Evolutionary conservation across 2,888 invertebrate species (phyloP).

Genomic region (Heliconius charithonia): DNA sequence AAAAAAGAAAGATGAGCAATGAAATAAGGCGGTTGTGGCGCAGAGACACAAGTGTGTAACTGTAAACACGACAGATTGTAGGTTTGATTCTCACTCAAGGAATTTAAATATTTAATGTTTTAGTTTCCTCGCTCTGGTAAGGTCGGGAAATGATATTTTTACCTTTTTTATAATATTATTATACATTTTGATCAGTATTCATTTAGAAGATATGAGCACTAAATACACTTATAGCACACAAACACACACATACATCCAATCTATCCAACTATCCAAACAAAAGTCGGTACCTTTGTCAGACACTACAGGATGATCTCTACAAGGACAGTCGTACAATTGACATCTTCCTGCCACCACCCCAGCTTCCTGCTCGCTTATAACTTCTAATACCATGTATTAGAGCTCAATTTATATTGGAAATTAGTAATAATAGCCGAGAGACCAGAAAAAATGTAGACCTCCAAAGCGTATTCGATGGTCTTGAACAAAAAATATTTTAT

Average conservation of each 20-base stretch:
- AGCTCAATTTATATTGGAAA: constrained; percentile 31
- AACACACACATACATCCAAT: not conserved
- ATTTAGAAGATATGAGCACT: not conserved
- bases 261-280: constrained; percentile 8
- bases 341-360: constrained; percentile 71
- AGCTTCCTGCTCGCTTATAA: constrained; percentile 59
- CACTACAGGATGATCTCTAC: constrained; percentile 65
- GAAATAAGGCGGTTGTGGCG: too few relatives aligned
- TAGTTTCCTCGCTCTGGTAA: too few relatives aligned
- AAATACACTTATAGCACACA: not conserved
- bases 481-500: not conserved
- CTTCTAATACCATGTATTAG: constrained; percentile 22
- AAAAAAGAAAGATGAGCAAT: too few relatives aligned
- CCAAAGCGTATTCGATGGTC: not conserved
- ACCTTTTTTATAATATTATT: not conserved
- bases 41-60: too few relatives aligned
- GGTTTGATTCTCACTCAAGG: too few relatives aligned
- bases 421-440: not conserved
- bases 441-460: not conserved
- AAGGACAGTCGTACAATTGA: constrained; percentile 77
- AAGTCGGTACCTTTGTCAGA: constrained; percentile 15
- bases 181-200: not conserved
- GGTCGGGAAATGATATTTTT: too few relatives aligned
- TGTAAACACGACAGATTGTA: too few relatives aligned
- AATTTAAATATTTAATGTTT: too few relatives aligned